phyloP scores from a whole-genome alignment of 2,888 invertebrate genomes.

The Lithophane leautieri region DNA sequence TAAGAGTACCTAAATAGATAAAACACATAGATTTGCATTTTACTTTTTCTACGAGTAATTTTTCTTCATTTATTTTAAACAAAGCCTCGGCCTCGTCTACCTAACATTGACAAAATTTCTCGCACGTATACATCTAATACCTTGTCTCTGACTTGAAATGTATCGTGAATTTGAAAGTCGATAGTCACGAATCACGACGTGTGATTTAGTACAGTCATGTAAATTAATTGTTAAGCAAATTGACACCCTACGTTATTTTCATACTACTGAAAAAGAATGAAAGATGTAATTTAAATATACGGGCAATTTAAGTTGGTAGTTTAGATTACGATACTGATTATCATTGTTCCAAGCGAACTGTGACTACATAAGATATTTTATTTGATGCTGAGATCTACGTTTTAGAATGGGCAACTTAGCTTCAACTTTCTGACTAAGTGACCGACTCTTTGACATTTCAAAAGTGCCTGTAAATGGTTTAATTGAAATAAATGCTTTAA shows the following conservation, averaged over 20 bases:
- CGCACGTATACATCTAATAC: background rate
- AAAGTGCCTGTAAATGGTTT: too few relatives aligned
- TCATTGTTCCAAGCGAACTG: background rate
- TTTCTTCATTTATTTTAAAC: conserved; percentile 16
- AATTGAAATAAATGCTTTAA: too few relatives aligned
- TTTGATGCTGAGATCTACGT: too few relatives aligned
- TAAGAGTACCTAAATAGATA: background rate
- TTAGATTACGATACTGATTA: background rate
- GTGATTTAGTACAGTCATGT: background rate
- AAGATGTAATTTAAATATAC: too few relatives aligned
- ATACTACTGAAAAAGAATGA: too few relatives aligned
- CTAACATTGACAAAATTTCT: conserved; percentile 13
- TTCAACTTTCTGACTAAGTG: too few relatives aligned
- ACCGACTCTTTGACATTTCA: too few relatives aligned
- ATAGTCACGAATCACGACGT: conserved; percentile 10
- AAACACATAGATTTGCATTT: conserved; percentile 3
- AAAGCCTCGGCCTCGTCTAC: background rate
- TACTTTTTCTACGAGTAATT: background rate
- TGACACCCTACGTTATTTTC: too few relatives aligned
- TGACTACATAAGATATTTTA: background rate
- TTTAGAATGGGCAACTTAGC: too few relatives aligned
- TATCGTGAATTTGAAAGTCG: conserved; percentile 19
- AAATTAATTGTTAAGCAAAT: too few relatives aligned
- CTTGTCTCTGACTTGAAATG: conserved; percentile 5
- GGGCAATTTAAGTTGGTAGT: background rate